Base-by-base conservation (phyloP, 1,140 invertebrate genomes). In the Apocrypta bakeri region DNA sequence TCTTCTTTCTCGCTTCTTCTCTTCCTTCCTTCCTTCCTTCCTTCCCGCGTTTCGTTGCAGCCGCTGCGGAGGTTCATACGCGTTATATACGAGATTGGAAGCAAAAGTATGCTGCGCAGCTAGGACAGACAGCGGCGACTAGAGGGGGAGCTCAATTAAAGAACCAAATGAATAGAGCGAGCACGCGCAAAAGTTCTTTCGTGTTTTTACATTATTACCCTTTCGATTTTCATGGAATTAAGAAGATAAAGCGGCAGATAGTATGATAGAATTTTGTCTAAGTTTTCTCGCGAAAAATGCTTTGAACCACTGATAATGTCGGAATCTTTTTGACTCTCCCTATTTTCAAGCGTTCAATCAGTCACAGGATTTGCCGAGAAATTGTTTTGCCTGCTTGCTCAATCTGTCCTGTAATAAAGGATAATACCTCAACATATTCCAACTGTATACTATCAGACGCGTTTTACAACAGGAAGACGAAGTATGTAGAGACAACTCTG, bases 91-190 rank as follows among this genome's bases (percentile, higher is more conserved):
- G 24, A 80, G 56, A 80, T 80, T 73, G 31, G 56, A 74, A 40
- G 56, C n/a, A 79, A 56, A 21, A 72, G 68, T 17, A 14, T 9
- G 69, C 71, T 66, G 17, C 24, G 4, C 14, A 21, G 7, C 4
- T 73, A 29, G 69, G 56, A 80, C 63, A 80, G 37, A 56, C 24
- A 80, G 56, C 1, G 25, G 61, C 37, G 63, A 68, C 66, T 75
- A 68, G 61, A 75, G 66, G 37, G 33, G 9, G 33, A 75, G 80
- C 80, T 76, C 64, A 82, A 82, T 82, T 75, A 82, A 82, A 73
- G 8, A 27, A 42, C 63, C 80, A 82, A 82, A 82, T 82, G 73
- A 81, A 81, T 81, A 75, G 79, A 75, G 63, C 37, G 29, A 68
- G 37, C 72, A 42, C 79, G 72, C 63, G 72, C 17, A 17, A 68